phyloP scores from a whole-genome alignment of 2,113 vertebrate species.

The Sus scrofa region DNA sequence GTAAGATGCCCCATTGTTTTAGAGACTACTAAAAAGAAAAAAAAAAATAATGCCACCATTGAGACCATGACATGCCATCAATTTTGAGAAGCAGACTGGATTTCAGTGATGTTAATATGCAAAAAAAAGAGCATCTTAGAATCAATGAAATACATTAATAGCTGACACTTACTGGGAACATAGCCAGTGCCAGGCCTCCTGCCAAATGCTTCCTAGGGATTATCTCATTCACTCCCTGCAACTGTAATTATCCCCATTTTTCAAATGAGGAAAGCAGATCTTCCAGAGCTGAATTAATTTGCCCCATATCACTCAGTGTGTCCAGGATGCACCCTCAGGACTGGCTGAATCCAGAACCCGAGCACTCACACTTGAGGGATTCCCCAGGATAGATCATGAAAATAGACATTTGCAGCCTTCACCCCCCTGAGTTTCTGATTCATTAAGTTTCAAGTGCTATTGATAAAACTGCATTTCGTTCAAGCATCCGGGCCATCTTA shows the following conservation, averaged over 20 bases:
- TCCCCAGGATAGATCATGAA: not conserved
- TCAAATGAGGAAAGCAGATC: constrained; percentile 44
- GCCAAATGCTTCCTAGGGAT: constrained; percentile 47
- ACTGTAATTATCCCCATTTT: constrained; percentile 62
- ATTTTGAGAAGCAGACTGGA: constrained; percentile 57
- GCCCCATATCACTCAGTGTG: not conserved
- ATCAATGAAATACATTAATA: constrained; percentile 47
- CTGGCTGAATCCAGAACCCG: not conserved
- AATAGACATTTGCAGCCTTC: not conserved
- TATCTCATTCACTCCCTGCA: constrained; percentile 50
- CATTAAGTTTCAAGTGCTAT: not conserved
- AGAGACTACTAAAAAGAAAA: not conserved
- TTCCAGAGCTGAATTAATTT: constrained; percentile 28
- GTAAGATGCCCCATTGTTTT: not conserved
- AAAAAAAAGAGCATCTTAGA: constrained; percentile 21
- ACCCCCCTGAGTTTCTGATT: not conserved
- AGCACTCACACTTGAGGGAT: not conserved
- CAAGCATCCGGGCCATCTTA: not conserved
- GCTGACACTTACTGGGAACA: constrained; percentile 71
- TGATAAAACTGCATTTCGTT: not conserved
- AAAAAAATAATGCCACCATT: not conserved
- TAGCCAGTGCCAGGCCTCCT: constrained; percentile 30
- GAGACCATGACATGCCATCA: constrained; percentile 3
- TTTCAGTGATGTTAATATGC: constrained; percentile 35
- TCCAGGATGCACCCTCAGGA: not conserved